These are phyloP conservation scores for Larimichthys crocea DNA, from an alignment of 2,113 vertebrate species.

Conservation along the genomic window DNA sequence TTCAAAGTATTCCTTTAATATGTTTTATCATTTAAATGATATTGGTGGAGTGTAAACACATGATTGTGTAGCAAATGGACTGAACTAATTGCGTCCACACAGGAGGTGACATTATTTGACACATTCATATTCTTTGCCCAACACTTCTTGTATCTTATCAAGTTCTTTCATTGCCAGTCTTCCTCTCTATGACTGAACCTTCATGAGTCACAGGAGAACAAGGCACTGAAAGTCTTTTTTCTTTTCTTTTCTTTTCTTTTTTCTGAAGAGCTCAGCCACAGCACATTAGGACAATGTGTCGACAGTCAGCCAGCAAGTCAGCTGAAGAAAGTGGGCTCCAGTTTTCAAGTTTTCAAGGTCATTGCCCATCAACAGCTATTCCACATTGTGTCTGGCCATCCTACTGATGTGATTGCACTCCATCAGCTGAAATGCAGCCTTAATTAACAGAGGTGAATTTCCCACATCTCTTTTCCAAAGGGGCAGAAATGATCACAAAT, in stretches of 20 bases:
- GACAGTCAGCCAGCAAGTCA: slow-evolving; percentile 7
- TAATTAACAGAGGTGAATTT: not conserved
- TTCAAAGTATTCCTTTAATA: not conserved
- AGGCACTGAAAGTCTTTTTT: not conserved
- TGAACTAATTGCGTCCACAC: not conserved
- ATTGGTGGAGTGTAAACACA: not conserved
- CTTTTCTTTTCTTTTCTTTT: not conserved
- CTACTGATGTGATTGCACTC: slow-evolving; percentile 49
- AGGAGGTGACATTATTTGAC: not conserved
- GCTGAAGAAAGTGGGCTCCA: slow-evolving; percentile 22
- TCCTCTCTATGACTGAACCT: not conserved
- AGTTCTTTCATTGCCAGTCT: not conserved
- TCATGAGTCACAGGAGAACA: not conserved
- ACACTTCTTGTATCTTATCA: not conserved
- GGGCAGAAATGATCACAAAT: not conserved
- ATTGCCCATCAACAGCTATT: slow-evolving; percentile 23
- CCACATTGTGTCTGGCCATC: slow-evolving; percentile 20
- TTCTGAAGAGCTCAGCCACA: slow-evolving; percentile 7
- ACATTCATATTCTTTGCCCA: not conserved
- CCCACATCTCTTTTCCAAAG: not conserved
- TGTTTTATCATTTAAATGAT: not conserved
- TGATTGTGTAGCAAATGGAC: not conserved
- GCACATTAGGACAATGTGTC: not conserved
- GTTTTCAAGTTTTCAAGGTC: slow-evolving; percentile 61
- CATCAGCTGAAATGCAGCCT: slow-evolving; percentile 22